phyloP scores from a whole-genome alignment of 2,888 invertebrate species.

The Hemistola chrysoprasaria region DNA sequence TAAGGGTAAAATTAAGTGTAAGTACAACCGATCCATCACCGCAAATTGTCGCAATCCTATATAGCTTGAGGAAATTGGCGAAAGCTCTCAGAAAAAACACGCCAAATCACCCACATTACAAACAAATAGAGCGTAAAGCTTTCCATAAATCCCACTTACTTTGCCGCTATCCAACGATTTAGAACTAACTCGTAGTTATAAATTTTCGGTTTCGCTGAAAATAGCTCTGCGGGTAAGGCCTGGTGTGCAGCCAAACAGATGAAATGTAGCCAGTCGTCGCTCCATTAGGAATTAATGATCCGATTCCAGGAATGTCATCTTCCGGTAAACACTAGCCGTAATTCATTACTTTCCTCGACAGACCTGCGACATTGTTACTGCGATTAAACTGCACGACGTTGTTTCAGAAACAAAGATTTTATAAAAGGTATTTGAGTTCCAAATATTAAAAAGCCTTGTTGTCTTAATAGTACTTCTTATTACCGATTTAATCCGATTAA shows the following conservation, averaged over 20 bases:
- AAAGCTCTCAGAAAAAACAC: slow-evolving; percentile 35
- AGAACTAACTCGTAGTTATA: slow-evolving; percentile 76
- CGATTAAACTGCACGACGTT: slow-evolving; percentile 32
- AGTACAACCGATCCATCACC: slow-evolving; percentile 17
- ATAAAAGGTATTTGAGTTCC: no score
- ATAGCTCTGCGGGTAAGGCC: slow-evolving; percentile 68
- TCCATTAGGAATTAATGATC: slow-evolving; percentile 80
- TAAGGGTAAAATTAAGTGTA: slow-evolving; percentile 8
- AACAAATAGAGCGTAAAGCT: slow-evolving; percentile 64
- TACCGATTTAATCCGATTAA: no score
- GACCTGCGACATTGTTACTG: slow-evolving; percentile 28
- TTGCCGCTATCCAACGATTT: slow-evolving; percentile 71
- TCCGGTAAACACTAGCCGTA: slow-evolving; percentile 71
- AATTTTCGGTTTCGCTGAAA: slow-evolving; percentile 75
- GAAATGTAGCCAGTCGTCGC: slow-evolving; percentile 73
- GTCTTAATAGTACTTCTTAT: no score
- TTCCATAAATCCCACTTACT: slow-evolving; percentile 73
- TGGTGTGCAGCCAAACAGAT: slow-evolving; percentile 78
- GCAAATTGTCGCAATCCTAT: slow-evolving; percentile 16
- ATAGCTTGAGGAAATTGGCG: slow-evolving; percentile 30
- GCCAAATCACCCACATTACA: slow-evolving; percentile 34
- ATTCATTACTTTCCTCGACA: slow-evolving; percentile 57
- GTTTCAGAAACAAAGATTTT: no score
- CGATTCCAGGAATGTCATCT: slow-evolving; percentile 79
- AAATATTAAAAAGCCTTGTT: no score